Base-by-base conservation (phyloP, 2,888 invertebrate genomes). In the Rhorus exstirpatorius region DNA sequence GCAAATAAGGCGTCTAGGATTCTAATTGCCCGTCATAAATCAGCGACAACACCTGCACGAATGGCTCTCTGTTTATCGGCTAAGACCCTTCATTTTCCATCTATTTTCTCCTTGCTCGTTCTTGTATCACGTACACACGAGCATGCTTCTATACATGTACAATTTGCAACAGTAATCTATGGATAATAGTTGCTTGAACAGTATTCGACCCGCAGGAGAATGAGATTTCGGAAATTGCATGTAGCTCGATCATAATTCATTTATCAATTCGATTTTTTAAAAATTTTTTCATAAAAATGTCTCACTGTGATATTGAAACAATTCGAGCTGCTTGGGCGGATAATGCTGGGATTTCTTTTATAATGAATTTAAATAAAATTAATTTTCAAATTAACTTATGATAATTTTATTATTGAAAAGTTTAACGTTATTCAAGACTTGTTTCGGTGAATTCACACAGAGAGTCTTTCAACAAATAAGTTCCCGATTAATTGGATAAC, bases 21-120 rank as follows among this genome's bases (percentile, higher is more conserved):
- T 92, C 91, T 93, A 93, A 93, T 93, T 93, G 91, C 92, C 90
- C 78, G 81, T 85, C 90, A 91, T 93, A 93, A 93, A 93, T 93
- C 92, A 92, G 88, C 88, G 92, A 92, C 93, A 92, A 91, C 93
- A 92, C 92, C 92, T 93, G 92, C 92, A 90, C 89, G 86, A 88
- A 88, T 88, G 86, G 86, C 85, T 86, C 76, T 88, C 91, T 92
- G 90, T 92, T 92, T 91, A 92, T 91, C 88, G 88, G 88, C 87
- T 85, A 86, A 87, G 86, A 49, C 31, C 55, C 55, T 55, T 7
- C 55, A 24, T 49, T 55, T 84, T 87, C 89, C 88, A 88, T 89
- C 88, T 85, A 74, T 10, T 76, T 53, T 74, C 63, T 71, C 49
- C 35, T 21, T 61, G 21, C 12, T 61, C 24, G 74, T 44, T 63